These are phyloP conservation scores for Mugil cephalus DNA, from an alignment of 2,113 vertebrate species.

Conservation along the genomic window DNA sequence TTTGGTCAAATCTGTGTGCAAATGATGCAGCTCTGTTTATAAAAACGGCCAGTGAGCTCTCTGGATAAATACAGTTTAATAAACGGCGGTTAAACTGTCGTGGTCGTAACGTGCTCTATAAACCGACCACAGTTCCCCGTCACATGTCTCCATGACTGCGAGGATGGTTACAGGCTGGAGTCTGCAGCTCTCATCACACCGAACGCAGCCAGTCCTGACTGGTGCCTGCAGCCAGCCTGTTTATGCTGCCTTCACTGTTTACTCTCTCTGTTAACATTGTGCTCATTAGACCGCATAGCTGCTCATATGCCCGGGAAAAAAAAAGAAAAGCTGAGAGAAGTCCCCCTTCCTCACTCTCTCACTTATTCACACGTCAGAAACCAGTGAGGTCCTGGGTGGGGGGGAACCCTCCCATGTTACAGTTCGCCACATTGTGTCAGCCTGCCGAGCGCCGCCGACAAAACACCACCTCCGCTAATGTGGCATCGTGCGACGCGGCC, in stretches of 20 bases:
- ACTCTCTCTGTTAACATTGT: constrained; percentile 66
- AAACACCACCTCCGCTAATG: constrained; percentile 66
- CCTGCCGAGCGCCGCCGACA: constrained; percentile 53
- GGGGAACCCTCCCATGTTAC: constrained; percentile 55
- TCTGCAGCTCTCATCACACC: constrained; percentile 42
- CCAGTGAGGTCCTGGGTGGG: constrained; percentile 39
- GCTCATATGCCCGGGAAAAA: constrained; percentile 49
- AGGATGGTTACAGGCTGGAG: neutral
- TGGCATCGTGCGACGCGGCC: constrained; percentile 46
- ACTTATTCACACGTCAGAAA: constrained; percentile 53
- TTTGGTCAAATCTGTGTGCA: neutral
- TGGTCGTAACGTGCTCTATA: neutral
- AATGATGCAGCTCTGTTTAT: neutral
- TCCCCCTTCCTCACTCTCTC: constrained; percentile 29
- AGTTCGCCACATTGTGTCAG: constrained; percentile 70
- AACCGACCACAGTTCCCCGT: constrained; percentile 5
- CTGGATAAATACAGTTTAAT: neutral
- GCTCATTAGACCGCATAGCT: constrained; percentile 65
- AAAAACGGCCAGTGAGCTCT: no score
- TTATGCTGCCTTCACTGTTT: constrained; percentile 61
- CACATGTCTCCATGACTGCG: constrained; percentile 6
- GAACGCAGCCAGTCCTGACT: constrained; percentile 40
- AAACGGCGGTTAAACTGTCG: neutral
- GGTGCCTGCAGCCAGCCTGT: constrained; percentile 50
- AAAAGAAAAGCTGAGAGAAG: constrained; percentile 36